Conservation (phyloP, 2,797 vertebrate genomes). For the Mycteria americana region DNA sequence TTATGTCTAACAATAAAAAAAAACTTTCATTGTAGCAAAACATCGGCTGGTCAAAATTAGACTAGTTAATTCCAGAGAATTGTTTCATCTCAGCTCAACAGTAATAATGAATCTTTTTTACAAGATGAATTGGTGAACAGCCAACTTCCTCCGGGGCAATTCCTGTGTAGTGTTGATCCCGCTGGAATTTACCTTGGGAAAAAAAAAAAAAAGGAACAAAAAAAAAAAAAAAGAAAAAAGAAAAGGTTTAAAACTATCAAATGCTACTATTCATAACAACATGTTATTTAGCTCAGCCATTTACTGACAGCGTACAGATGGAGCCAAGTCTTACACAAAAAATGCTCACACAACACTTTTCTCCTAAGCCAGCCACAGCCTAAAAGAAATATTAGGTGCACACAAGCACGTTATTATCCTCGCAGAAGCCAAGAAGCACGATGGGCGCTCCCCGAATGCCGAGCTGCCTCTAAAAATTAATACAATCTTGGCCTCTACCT, state of each 20-base stretch:
- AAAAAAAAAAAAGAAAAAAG: background rate
- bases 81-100: constrained; percentile 72
- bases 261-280: background rate
- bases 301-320: background rate
- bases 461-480: background rate
- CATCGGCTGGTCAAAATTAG: constrained; percentile 57
- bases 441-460: background rate
- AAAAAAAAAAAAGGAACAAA: background rate
- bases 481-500: background rate
- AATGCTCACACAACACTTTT: background rate
- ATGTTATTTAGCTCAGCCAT: background rate
- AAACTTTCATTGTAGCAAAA: constrained; percentile 70
- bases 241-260: background rate
- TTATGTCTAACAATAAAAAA: constrained; percentile 71
- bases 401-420: background rate
- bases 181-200: constrained; percentile 51
- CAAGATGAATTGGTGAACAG: constrained; percentile 67
- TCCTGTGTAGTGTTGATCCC: constrained; percentile 47
- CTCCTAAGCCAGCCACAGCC: background rate
- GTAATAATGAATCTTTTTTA: constrained; percentile 60
- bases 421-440: background rate
- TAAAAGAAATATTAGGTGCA: background rate
- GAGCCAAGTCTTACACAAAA: background rate
- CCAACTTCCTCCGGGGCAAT: constrained; percentile 64
- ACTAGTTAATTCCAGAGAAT: constrained; percentile 71